Conservation (phyloP, 2,797 vertebrate genomes). For the Anguilla pacifica region DNA sequence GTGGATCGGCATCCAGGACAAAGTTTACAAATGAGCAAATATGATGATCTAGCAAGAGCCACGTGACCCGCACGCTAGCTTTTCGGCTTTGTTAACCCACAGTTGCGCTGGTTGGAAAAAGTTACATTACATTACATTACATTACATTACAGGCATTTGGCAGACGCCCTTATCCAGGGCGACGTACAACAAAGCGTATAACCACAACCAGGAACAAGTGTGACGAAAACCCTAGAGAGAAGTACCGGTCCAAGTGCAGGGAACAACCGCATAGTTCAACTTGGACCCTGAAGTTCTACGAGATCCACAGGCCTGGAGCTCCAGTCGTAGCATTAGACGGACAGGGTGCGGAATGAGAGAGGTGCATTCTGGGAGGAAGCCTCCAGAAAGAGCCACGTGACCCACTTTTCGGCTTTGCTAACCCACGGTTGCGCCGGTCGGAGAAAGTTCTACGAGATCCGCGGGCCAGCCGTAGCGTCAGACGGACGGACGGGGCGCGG, state of each 20-base stretch:
- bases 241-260: too few species aligned
- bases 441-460: neutral
- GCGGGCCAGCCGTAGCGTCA: neutral
- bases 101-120: neutral
- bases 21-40: neutral
- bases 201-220: too few species aligned
- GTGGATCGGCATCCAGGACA: neutral
- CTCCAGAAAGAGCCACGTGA: neutral
- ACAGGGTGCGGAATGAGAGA: slow-evolving; percentile 16
- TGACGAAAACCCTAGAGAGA: too few species aligned
- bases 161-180: too few species aligned
- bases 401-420: neutral
- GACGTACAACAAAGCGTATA: too few species aligned
- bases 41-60: neutral
- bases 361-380: slow-evolving; percentile 9
- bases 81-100: neutral
- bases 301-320: neutral
- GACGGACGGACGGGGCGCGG: neutral
- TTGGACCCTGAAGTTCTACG: neutral
- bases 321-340: neutral
- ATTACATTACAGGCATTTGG: too few species aligned
- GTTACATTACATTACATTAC: too few species aligned
- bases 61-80: neutral
- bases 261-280: too few species aligned
- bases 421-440: neutral